Base-by-base conservation (phyloP, 2,888 invertebrate genomes). In the Eilema caniola region DNA sequence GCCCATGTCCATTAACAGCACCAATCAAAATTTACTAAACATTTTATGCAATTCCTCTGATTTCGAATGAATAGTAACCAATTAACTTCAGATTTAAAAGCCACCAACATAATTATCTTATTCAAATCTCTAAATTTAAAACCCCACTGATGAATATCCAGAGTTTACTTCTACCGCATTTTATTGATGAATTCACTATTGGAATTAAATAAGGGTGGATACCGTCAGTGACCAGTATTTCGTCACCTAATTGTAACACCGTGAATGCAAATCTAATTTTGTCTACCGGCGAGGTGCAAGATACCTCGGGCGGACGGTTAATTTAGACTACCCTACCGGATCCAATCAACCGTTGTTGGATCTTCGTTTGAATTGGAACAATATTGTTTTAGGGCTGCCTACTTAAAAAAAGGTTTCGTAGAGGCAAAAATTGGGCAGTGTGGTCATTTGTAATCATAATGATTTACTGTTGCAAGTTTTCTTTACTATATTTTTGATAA, bases 221-320 rank as follows among this genome's bases (percentile, higher is more conserved):
- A 79, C 79, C 80, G 78, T 75, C 76, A 71, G 69, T 69, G 76
- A 74, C 78, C 81, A 75, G 75, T 82, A 79, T 81, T 74, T 74
- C 73, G 74, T 73, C 76, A 76, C 79, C 80, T 88, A 87, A 88
- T 87, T 85, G 87, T 87, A 80, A 83, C 81, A 81, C 80, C 72
- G 81, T 83, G 81, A 86, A 88, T 87, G 87, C 84, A 86, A 88
- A 88, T 85, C 81, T 79, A 80, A 83, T 82, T 80, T 56, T 80
- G 78, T 76, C 71, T 77, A 71, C 77, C 73, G 71, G 71, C 62
- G 69, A 80, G 81, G 79, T 84, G 81, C 82, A 82, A 76, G 81
- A 73, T 72, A 84, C 84, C 74, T 78, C 75, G 53, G 74, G 67
- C 75, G 75, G 71, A 67, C 73, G 79, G 82, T 81, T 82, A 79